These are phyloP conservation scores for Trichonephila clavipes DNA, from an alignment of 1,140 invertebrate species.

Conservation along the genomic window DNA sequence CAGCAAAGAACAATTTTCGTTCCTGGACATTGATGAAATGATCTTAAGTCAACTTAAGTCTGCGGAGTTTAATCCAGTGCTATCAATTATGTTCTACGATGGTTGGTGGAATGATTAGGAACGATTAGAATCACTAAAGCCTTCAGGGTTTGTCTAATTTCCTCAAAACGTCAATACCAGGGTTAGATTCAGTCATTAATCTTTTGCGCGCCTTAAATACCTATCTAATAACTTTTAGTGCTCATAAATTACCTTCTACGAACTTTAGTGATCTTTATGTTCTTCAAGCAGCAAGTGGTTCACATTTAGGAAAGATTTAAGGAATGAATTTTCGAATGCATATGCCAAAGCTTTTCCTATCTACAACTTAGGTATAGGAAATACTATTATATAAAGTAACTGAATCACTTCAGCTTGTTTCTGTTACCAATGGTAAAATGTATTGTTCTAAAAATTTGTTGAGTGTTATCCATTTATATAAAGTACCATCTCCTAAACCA, in stretches of 20 bases:
- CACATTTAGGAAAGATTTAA: not conserved
- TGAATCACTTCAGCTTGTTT: too few species aligned
- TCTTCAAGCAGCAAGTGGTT: not conserved
- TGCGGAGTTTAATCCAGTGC: not conserved
- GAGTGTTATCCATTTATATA: too few species aligned
- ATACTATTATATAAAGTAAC: not conserved
- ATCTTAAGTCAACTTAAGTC: slow-evolving; percentile 38
- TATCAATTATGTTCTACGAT: slow-evolving; percentile 39
- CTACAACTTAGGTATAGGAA: not conserved
- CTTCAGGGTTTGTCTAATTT: slow-evolving; percentile 38
- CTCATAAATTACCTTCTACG: slow-evolving; percentile 20
- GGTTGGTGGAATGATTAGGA: slow-evolving; percentile 33
- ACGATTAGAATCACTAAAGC: slow-evolving; percentile 53
- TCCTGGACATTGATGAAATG: not conserved
- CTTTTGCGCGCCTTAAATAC: not conserved
- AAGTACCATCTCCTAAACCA: too few species aligned
- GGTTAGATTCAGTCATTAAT: slow-evolving; percentile 52
- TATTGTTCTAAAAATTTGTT: too few species aligned
- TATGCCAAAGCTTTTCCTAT: not conserved
- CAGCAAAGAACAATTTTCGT: not conserved
- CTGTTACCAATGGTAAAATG: too few species aligned
- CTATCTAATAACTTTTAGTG: slow-evolving; percentile 36
- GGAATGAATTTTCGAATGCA: not conserved
- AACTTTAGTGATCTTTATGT: not conserved
- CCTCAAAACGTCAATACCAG: slow-evolving; percentile 38